Evolutionary conservation across 2,113 vertebrate genomes (phyloP).

Genomic region (Spizaetus ornatus): DNA sequence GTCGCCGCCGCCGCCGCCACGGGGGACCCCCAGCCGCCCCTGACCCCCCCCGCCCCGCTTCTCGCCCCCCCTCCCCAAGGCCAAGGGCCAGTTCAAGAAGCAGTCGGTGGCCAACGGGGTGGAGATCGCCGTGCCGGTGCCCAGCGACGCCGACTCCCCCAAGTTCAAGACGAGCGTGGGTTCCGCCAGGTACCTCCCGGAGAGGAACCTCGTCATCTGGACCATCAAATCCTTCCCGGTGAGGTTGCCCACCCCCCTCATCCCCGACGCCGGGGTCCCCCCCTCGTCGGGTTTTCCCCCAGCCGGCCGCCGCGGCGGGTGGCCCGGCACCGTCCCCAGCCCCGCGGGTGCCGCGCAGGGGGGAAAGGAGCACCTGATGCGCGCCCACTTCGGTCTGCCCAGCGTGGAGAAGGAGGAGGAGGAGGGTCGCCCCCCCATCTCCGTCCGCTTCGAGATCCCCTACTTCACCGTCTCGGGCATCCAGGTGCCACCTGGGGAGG

Average conservation of each 20-base stretch:
- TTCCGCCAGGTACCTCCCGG: conserved; percentile 85
- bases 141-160: conserved; percentile 92
- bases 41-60: neutral
- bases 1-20: fast-evolving
- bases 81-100: conserved; percentile 96
- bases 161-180: conserved; percentile 93
- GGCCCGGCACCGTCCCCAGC: too few species aligned
- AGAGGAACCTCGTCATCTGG: conserved; percentile 90
- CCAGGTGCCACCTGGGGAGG: conserved; percentile 73
- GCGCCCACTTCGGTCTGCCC: too few species aligned
- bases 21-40: fast-evolving
- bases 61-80: conserved; percentile 61
- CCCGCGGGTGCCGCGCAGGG: too few species aligned
- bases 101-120: conserved; percentile 94
- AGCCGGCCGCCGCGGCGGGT: too few species aligned
- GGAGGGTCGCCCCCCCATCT: too few species aligned
- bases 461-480: conserved; percentile 67
- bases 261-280: too few species aligned
- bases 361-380: too few species aligned
- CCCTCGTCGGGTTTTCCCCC: neutral
- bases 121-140: conserved; percentile 89
- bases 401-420: too few species aligned
- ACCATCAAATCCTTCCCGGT: conserved; percentile 94
- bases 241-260: neutral
- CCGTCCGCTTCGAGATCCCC: too few species aligned